Evolutionary conservation across 2,888 invertebrate genomes (phyloP).

Genomic region (Microplitis deprimator): DNA sequence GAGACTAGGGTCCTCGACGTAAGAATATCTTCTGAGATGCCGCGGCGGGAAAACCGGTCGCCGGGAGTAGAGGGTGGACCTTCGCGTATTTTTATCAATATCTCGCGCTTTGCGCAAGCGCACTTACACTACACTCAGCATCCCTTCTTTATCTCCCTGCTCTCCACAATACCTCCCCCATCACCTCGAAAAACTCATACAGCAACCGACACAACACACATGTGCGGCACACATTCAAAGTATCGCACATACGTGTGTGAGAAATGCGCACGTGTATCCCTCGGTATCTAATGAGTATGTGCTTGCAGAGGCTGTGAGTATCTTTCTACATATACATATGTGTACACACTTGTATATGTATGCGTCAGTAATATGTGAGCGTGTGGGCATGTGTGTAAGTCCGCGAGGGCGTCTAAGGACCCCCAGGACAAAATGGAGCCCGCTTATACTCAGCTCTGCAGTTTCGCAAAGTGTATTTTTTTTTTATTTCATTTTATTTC

Average conservation of each 20-base stretch:
- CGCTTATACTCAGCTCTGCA: conserved; percentile 62
- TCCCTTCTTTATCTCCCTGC: conserved; percentile 44
- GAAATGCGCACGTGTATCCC: conserved; percentile 43
- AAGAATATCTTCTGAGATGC: conserved; percentile 69
- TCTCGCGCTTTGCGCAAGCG: conserved; percentile 67
- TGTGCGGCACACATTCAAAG: background rate
- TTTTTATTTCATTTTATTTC: conserved; percentile 45
- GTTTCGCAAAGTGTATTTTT: conserved; percentile 65
- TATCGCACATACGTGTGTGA: conserved; percentile 15
- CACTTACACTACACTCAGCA: conserved; percentile 55
- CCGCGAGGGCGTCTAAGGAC: conserved; percentile 60
- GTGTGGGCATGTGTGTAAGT: conserved; percentile 33
- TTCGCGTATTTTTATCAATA: conserved; percentile 70
- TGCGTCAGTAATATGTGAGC: conserved; percentile 39
- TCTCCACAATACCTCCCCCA: conserved; percentile 20
- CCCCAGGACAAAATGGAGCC: conserved; percentile 69
- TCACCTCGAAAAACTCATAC: conserved; percentile 39
- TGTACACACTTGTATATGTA: conserved; percentile 34
- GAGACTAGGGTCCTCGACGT: conserved; percentile 62
- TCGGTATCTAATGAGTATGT: conserved; percentile 54
- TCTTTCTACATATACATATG: background rate
- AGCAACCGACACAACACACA: conserved; percentile 19
- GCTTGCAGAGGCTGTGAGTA: conserved; percentile 24
- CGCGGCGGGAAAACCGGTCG: conserved; percentile 47
- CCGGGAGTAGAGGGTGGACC: conserved; percentile 63